Evolutionary conservation across 2,113 vertebrate species (phyloP).

Genomic region (Acanthochromis polyacanthus): DNA sequence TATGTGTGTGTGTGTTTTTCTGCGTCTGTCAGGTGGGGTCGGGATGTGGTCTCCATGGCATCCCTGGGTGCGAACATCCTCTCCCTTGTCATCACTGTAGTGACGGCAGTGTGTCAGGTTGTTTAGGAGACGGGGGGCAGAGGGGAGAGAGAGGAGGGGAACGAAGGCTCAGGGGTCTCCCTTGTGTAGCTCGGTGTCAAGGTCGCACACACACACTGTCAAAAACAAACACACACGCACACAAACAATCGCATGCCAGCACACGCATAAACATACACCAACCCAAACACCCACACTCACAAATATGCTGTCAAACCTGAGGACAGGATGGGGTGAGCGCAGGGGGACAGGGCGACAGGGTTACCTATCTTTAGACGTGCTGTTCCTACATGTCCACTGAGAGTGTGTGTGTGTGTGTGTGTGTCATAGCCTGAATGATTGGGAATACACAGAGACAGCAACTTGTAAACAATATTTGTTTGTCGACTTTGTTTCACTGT

Average conservation of each 20-base stretch:
- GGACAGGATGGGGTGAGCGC: conserved; percentile 76
- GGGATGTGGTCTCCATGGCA: conserved; percentile 78
- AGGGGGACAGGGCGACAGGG: conserved; percentile 81
- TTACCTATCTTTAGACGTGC: conserved; percentile 82
- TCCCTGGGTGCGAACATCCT: conserved; percentile 79
- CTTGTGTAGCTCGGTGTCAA: conserved; percentile 81
- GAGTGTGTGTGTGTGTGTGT: conserved; percentile 52
- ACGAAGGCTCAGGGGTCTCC: conserved; percentile 74
- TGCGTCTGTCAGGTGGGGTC: conserved; percentile 82
- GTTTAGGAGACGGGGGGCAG: conserved; percentile 72
- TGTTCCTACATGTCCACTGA: conserved; percentile 82
- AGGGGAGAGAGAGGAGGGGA: conserved; percentile 38
- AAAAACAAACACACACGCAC: conserved; percentile 50
- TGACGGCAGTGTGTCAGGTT: conserved; percentile 83
- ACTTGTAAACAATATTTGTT: conserved; percentile 71
- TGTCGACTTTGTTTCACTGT: conserved; percentile 51
- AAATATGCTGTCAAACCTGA: conserved; percentile 83
- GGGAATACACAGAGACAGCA: conserved; percentile 67
- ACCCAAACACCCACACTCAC: conserved; percentile 49
- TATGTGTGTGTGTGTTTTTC: conserved; percentile 54
- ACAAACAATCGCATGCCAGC: conserved; percentile 39
- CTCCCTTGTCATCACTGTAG: conserved; percentile 78
- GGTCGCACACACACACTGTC: conserved; percentile 70
- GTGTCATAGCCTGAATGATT: conserved; percentile 65
- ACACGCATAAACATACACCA: conserved; percentile 25